Evolutionary conservation across 2,888 invertebrate species (phyloP).

Genomic region (Phalera bucephala): DNA sequence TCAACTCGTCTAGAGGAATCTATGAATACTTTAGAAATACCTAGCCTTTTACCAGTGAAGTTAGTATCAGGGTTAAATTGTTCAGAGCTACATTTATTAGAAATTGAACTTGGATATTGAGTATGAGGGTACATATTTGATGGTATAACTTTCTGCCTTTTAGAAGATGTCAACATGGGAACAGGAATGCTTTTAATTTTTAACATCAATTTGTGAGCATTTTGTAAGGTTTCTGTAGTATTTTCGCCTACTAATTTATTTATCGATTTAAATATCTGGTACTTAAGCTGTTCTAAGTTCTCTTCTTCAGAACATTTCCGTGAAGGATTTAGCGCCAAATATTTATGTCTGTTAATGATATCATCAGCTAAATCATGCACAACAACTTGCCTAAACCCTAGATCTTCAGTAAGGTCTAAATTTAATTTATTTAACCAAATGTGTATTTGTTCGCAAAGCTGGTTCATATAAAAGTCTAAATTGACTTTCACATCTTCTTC

Average conservation of each 20-base stretch:
- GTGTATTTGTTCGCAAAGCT: conserved; percentile 47
- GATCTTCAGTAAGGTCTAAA: conserved; percentile 20
- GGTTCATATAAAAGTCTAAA: conserved; percentile 33
- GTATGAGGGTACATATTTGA: not conserved
- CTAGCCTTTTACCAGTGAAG: not conserved
- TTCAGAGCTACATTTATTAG: not conserved
- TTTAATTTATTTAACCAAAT: conserved; percentile 51
- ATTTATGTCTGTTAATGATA: conserved; percentile 58
- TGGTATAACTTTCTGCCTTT: not conserved
- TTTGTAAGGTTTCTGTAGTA: conserved; percentile 37
- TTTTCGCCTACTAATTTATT: conserved; percentile 48
- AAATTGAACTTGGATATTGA: not conserved
- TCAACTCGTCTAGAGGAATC: too few species aligned
- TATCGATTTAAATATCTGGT: conserved; percentile 63
- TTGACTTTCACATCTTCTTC: conserved; percentile 32
- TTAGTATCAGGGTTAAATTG: not conserved
- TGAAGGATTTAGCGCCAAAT: conserved; percentile 47
- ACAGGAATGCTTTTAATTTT: conserved; percentile 44
- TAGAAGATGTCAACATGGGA: conserved; percentile 28
- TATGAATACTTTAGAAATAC: not conserved
- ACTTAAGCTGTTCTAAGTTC: conserved; percentile 59
- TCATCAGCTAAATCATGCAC: conserved; percentile 56
- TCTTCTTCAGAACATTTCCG: conserved; percentile 29
- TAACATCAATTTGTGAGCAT: conserved; percentile 49
- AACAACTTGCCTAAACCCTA: conserved; percentile 35